Conservation (phyloP, 2,888 invertebrate genomes). For the Rugalucina vietnamica region DNA sequence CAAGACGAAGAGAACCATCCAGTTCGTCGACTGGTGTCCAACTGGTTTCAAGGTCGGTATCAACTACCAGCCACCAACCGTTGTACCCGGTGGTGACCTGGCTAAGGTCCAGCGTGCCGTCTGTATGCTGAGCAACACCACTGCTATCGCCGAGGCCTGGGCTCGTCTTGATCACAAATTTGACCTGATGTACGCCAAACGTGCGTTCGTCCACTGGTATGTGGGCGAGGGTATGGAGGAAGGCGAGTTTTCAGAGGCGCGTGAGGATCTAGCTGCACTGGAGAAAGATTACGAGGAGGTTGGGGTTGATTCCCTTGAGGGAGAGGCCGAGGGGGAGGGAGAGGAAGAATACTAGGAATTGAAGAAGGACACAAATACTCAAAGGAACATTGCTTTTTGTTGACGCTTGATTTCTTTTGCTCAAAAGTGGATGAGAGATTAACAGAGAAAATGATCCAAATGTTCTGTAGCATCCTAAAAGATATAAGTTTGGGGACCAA, state of each 20-base stretch:
- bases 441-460: too few species aligned
- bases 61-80: conserved; percentile 92
- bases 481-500: too few species aligned
- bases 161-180: conserved; percentile 91
- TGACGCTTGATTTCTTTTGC: too few species aligned
- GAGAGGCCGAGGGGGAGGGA: conserved; percentile 62
- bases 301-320: conserved; percentile 43
- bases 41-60: conserved; percentile 89
- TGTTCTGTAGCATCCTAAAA: too few species aligned
- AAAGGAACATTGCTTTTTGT: too few species aligned
- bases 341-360: conserved; percentile 69
- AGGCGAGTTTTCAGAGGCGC: conserved; percentile 77
- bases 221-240: conserved; percentile 84
- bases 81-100: conserved; percentile 84
- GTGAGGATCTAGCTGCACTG: conserved; percentile 77
- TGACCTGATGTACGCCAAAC: conserved; percentile 91
- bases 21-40: conserved; percentile 88
- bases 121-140: conserved; percentile 95
- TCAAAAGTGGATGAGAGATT: too few species aligned
- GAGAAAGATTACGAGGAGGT: conserved; percentile 73
- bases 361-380: too few species aligned
- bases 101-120: conserved; percentile 91
- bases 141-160: conserved; percentile 96
- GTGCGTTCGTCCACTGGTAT: conserved; percentile 95
- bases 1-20: conserved; percentile 93